Base-by-base conservation (phyloP, 2,113 vertebrate species). In the Mionectes macconnelli region DNA sequence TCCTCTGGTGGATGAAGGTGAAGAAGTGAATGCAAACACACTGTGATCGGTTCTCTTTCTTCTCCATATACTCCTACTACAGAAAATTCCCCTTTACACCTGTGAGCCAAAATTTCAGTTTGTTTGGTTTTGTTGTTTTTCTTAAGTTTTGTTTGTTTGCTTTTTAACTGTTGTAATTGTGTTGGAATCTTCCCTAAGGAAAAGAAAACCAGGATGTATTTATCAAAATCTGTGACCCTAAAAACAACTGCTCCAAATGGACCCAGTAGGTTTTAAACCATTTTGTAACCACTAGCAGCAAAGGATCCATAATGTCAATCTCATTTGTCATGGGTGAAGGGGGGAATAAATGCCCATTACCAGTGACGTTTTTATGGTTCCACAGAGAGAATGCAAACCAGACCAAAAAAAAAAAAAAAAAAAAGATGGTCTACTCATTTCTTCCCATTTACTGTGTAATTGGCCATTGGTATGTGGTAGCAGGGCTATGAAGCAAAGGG, bases 271-370 rank as follows among this genome's bases (percentile, higher is more conserved):
- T 82, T 96, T 94, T 69, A 89, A 94, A 76, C 37, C 14, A 53
- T 89, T 87, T 87, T 77, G 70, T 12, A 91, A 73, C 53, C 62
- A 53, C 64, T 45, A 57, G 7, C 13, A 44, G n/a, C 74, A 93
- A 44, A 89, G 63, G 44, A 84, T 28, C 30, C 19, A 57, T 39
- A 84, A 75, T 16, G 42, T 79, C 87, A 59, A 39, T 73, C 49
- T 82, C 59, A 94, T 95, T 89, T 89, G 42, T 90, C 70, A 83
- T 23, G n/a, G 49, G 21, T 87, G 33, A 40, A 75, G 23, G 9
- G 16, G 27, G 37, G 27, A 79, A 81, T 81, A 92, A 91, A 94
- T 69, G 45, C 10, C 66, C 23, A 73, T 85, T 93, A 79, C 12
- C 59, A 59, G 45, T 33, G 14, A 85, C 75, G 79, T 75, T 37